Percentiles rank a stretch among this genome's conserved stretches.
phyloP scores from a whole-genome alignment of 2,113 vertebrate genomes.

The Crotalus tigris region DNA sequence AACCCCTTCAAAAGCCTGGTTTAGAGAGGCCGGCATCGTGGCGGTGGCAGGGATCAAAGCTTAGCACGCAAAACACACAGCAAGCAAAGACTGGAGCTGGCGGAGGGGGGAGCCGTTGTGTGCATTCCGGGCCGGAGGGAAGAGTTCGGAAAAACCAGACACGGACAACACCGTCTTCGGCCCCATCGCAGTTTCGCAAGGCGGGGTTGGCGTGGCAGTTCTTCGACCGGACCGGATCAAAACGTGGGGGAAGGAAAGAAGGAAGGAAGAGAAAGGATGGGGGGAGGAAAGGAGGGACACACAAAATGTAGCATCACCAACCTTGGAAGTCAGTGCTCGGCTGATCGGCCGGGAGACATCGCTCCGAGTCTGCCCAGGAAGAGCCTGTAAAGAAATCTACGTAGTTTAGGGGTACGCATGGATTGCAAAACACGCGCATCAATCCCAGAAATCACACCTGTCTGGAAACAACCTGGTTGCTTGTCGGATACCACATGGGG shows the following conservation, averaged over 20 bases:
- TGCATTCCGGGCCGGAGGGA: background rate
- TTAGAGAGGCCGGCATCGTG: background rate
- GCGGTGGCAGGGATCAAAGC: background rate
- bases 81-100: background rate
- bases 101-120: background rate
- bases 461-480: background rate
- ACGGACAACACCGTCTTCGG: background rate
- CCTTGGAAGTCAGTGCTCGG: background rate
- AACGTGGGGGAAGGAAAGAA: background rate
- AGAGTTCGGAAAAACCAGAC: conserved; percentile 2
- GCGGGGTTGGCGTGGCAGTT: background rate
- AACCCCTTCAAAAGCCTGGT: background rate
- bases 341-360: background rate
- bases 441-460: background rate
- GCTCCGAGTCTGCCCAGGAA: background rate
- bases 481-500: background rate
- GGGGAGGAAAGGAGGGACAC: background rate
- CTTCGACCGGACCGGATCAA: background rate
- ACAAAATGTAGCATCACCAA: conserved; percentile 17
- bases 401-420: background rate
- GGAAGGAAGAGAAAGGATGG: background rate
- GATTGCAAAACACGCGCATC: rapidly evolving
- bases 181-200: background rate
- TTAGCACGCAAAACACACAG: background rate
- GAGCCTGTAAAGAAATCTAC: conserved; percentile 15